Evolutionary conservation across 2,888 invertebrate genomes (phyloP), one percentile per base, ranked within the genome.

Genomic region (Acholoe squamosa): DNA sequence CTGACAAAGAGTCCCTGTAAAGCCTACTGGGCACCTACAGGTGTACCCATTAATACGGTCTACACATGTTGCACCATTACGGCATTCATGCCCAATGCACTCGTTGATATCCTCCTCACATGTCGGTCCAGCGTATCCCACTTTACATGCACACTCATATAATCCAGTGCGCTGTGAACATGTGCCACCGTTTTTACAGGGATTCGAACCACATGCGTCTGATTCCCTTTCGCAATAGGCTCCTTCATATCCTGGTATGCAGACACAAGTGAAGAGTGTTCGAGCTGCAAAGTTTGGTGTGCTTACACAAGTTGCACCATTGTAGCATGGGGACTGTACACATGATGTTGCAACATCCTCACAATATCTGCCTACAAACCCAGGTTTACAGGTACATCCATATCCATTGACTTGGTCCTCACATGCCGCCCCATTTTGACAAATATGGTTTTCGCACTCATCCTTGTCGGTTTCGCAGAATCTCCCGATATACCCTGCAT

Each of bases 341-440:
- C 86, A 86, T n/a, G 86, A 52, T 28, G 86, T 86, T 0, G 86
- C 86, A 25, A 52, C 28, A 19, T 25, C 31, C 56, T 89, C 67
- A 28, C 88, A 84, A n/a, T 25, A 89, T 33, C 54, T 54, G 86
- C 92, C 91, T 84, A 84, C 91, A 67, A 84, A 92, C 10, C 76
- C 90, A 31, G 98, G 97, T 0, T 98, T 98, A 95, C 99, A 99
- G 92, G 97, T 97, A 96, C 99, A 99, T 89, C 97, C 97, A 96
- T 99, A 99, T 71, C 90, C 84, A 12, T 88, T 71, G 19, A 91
- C 51, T 31, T 77, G 89, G 76, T 92, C 92, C 19, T 80, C 61
- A 34, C 92, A 92, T 0, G 90, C 89, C 7, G 88, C 91, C 25
- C 89, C 90, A 34, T 91, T 91, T 0, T 19, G 19, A 31, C 92